Evolutionary conservation across 92 coral and sea anemone species (phyloP), one percentile per base, ranked within the genome.

Genomic region (Hydrozoanthus gracilis): DNA sequence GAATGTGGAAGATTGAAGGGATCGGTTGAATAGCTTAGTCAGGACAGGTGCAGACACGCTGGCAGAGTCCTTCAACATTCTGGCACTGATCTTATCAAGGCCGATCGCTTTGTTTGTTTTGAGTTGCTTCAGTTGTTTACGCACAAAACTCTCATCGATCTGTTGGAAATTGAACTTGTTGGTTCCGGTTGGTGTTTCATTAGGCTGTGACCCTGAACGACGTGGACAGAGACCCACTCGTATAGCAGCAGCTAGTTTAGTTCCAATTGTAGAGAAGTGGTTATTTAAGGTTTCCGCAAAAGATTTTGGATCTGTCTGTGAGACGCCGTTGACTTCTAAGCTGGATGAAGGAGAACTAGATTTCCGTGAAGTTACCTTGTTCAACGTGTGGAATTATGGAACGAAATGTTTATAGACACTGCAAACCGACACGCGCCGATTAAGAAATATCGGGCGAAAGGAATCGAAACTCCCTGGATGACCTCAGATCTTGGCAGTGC

Each of bases 191-290:
- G 74, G 74, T 69, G 74, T 69, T 69, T 49, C 74, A 69, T 69
- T 69, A 39, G 74, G 27, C 11, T 69, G 74, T 69, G 74, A 69
- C 74, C 74, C 74, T 39, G 74, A 69, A 18, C 49, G 74, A 49
- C 74, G 74, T 69, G 49, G 74, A 49, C 74, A 7, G 66, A 7
- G 61, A 54, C 61, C 61, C 13, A 54, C 51, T 77, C 45, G 76
- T 77, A 86, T 16, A 56, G 51, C 75, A 67, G 76, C 70, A 39
- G 91, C 83, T 20, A 83, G 52, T 73, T 83, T 89, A 9, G 83
- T 72, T 68, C 89, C 92, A 78, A 89, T 89, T 82, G 92, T 82
- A 27, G 88, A 80, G 76, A 89, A 87, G 78, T 79, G 86, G 75
- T n/a, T 67, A 7, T 79, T 79, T n/a, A 79, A 65, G 35, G 84